Conservation (phyloP, 2,797 vertebrate genomes). For the Decapterus maruadsi region DNA sequence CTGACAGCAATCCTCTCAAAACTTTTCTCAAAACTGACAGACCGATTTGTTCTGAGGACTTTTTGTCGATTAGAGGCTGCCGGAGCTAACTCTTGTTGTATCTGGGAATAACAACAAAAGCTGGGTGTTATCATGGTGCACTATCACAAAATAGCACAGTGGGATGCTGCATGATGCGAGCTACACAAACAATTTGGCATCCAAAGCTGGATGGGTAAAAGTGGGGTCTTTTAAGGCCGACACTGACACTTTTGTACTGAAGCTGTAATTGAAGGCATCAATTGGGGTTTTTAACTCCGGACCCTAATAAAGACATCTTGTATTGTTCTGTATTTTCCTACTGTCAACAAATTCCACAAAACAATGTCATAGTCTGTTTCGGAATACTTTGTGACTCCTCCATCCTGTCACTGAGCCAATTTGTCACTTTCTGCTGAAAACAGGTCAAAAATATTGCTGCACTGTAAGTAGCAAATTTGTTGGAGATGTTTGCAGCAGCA, state of each 20-base stretch:
- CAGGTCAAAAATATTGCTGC: not conserved
- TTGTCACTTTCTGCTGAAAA: not conserved
- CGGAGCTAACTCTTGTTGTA: constrained; percentile 18
- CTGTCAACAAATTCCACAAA: not conserved
- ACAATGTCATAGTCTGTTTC: not conserved
- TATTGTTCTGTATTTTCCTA: not conserved
- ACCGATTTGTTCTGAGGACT: constrained; percentile 30
- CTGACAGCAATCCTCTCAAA: constrained; percentile 39
- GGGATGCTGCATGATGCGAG: constrained; percentile 3
- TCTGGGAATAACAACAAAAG: constrained; percentile 20
- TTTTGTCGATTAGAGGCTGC: constrained; percentile 9
- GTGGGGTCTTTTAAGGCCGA: not conserved
- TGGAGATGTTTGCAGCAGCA: not conserved
- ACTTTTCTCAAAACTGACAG: constrained; percentile 35
- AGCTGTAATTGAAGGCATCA: not conserved
- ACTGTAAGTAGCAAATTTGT: not conserved
- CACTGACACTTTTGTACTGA: not conserved
- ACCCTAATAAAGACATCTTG: not conserved
- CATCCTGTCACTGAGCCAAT: not conserved
- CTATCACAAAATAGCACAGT: constrained; percentile 17
- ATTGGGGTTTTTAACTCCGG: not conserved
- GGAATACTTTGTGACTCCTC: not conserved
- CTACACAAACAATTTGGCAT: constrained; percentile 3
- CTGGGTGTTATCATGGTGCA: constrained; percentile 12
- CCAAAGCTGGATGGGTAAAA: not conserved